Evolutionary conservation across 1,140 invertebrate genomes (phyloP).

Genomic region (Leucophenga varia): DNA sequence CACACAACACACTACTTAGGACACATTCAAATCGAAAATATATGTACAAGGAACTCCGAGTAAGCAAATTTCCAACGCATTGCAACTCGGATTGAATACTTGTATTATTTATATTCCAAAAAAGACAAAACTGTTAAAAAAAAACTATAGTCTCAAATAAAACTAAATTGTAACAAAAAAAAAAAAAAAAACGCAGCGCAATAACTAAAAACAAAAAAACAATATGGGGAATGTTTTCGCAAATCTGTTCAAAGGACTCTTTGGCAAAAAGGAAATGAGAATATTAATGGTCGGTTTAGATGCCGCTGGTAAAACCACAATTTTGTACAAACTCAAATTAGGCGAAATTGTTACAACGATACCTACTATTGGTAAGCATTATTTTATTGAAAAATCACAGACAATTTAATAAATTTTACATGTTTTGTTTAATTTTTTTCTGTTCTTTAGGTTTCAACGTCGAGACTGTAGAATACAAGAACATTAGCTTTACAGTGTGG

Average conservation of each 20-base stretch:
- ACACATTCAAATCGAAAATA: too few relatives aligned
- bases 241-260: constrained; percentile 91
- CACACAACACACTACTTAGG: constrained; percentile 16
- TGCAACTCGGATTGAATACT: constrained; percentile 49
- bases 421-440: neutral
- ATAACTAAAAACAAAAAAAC: constrained; percentile 22
- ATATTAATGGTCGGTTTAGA: constrained; percentile 98
- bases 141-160: constrained; percentile 2
- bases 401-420: neutral
- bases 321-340: constrained; percentile 99
- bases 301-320: constrained; percentile 99
- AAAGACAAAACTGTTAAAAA: constrained; percentile 14
- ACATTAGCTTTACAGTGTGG: constrained; percentile 91
- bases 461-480: constrained; percentile 95
- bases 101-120: constrained; percentile 29
- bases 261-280: constrained; percentile 98
- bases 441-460: constrained; percentile 82
- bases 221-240: constrained; percentile 85
- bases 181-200: constrained; percentile 13
- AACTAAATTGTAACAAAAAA: constrained; percentile 7
- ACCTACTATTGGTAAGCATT: constrained; percentile 95
- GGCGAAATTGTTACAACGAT: constrained; percentile 99
- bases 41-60: too few relatives aligned
- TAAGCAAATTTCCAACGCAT: constrained; percentile 28
- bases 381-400: neutral